Evolutionary conservation across 2,113 vertebrate genomes (phyloP), one percentile per base, ranked within the genome.

Genomic region (Vulpes vulpes): DNA sequence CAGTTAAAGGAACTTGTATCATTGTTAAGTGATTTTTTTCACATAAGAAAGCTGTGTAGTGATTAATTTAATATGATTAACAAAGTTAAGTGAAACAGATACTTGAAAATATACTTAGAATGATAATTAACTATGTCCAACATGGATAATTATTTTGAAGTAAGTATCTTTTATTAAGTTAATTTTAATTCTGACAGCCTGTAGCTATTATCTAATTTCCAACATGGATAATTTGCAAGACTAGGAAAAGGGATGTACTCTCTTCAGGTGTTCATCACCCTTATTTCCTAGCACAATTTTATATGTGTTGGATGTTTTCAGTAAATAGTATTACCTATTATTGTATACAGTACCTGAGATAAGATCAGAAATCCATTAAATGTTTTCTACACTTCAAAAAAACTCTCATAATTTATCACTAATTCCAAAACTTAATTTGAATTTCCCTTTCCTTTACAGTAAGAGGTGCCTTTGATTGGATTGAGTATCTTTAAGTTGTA

Each of bases 121-220:
- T 76, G 55, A 92, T 5, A 92, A 67, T 79, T 65, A 53, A 71
- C n/a, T 27, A 3, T 49, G 64, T 32, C 43, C 35, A 92, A 30
- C 8, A 10, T 38, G 43, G 43, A 43, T 43, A 43, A 43, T 43
- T 43, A 43, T 43, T 90, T 97, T 96, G 96, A 94, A 98, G 65
- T 96, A 64, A 92, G 8, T 97, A 82, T 97, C 59, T 98, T 98
- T 98, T 95, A 89, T 97, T 96, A 96, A 84, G 95, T 93, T 98
- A 98, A 98, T 95, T 98, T 98, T 97, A 98, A 87, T 89, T 98
- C 59, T 89, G 71, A 69, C 90, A 97, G 60, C 93, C 94, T 97
- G n/a, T 90, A 97, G 65, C 90, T 60, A 94, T 96, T 92, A 95
- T 96, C 97, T 98, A 98, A 98, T 98, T 98, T 43, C 43, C 43